Evolutionary conservation across 1,140 invertebrate species (phyloP).

Genomic region (Hyles euphorbiae): DNA sequence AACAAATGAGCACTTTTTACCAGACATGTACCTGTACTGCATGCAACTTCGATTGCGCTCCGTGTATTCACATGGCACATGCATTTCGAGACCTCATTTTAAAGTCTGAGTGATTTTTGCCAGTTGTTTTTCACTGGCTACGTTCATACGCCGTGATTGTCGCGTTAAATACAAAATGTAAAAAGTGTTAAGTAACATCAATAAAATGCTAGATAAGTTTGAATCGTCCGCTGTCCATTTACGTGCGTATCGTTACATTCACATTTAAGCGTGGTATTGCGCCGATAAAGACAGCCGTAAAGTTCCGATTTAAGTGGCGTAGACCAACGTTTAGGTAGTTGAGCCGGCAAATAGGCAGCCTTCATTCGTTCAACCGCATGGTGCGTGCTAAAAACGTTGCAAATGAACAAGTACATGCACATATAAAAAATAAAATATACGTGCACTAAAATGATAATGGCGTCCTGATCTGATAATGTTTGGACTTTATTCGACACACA

Average conservation of each 20-base stretch:
- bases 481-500: conserved; percentile 19
- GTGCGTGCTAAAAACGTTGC: conserved; percentile 26
- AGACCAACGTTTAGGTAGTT: conserved; percentile 27
- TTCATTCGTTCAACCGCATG: conserved; percentile 21
- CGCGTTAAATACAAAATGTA: not conserved
- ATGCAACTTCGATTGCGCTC: conserved; percentile 1
- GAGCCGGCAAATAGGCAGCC: conserved; percentile 19
- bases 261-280: conserved; percentile 33
- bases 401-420: conserved; percentile 14
- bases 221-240: conserved; percentile 27
- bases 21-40: conserved; percentile 2
- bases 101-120: not conserved
- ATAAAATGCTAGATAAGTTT: conserved; percentile 43
- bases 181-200: conserved; percentile 13
- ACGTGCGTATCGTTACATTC: conserved; percentile 33
- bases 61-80: not conserved
- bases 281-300: conserved; percentile 55
- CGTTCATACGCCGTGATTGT: conserved; percentile 2
- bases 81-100: not conserved
- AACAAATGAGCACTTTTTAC: conserved; percentile 4
- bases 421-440: conserved; percentile 38
- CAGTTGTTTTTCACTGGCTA: not conserved
- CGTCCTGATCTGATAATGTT: conserved; percentile 28
- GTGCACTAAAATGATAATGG: conserved; percentile 31
- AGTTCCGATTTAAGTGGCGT: conserved; percentile 51